phyloP scores from a whole-genome alignment of 2,113 vertebrate species.

The Bettongia penicillata region DNA sequence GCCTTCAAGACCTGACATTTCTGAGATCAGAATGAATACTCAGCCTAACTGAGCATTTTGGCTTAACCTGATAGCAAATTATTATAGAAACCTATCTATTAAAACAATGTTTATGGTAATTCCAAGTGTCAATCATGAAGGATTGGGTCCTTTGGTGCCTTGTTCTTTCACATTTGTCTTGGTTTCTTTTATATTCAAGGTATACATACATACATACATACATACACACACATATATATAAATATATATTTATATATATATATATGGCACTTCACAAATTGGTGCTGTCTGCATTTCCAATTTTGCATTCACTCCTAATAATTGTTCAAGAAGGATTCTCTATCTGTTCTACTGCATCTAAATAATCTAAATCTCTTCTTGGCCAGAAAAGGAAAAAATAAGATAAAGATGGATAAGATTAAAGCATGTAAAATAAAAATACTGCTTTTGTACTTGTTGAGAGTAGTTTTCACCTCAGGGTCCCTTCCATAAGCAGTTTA shows the following conservation, averaged over 20 bases:
- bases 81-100: constrained; percentile 25
- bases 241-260: background rate
- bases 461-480: constrained; percentile 4
- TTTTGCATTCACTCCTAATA: constrained; percentile 13
- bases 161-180: constrained; percentile 43
- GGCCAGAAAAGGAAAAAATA: constrained; percentile 32
- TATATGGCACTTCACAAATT: background rate
- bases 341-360: constrained; percentile 12
- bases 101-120: constrained; percentile 52
- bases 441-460: background rate
- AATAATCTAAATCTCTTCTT: constrained; percentile 16
- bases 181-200: constrained; percentile 3
- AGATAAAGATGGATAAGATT: background rate
- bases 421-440: constrained; percentile 38
- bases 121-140: constrained; percentile 35
- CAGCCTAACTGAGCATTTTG: background rate
- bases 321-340: constrained; percentile 16
- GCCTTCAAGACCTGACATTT: background rate
- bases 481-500: background rate
- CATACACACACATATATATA: too few species aligned
- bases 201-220: too few species aligned
- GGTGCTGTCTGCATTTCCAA: background rate
- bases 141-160: background rate
- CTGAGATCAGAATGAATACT: background rate
- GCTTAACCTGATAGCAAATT: constrained; percentile 13